A percentile compares a stretch with the other conserved stretches of the same genome.
Evolutionary conservation across 1,140 invertebrate genomes (phyloP).

Genomic region (Pseudomyrmex concolor): DNA sequence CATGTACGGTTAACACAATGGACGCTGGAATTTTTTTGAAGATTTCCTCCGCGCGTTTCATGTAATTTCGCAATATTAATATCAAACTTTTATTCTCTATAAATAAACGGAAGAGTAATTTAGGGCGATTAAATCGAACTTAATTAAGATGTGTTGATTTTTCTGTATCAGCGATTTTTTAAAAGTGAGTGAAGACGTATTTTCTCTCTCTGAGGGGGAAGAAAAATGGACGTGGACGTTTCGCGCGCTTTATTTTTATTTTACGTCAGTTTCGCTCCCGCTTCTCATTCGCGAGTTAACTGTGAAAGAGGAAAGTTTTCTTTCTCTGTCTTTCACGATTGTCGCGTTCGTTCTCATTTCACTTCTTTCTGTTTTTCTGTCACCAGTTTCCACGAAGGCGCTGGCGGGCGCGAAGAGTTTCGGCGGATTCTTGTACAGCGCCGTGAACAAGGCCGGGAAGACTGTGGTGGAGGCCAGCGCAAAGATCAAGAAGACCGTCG

Average conservation of each 20-base stretch:
- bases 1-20: not conserved
- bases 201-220: not conserved
- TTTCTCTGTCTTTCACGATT: not conserved
- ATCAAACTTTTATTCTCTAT: not conserved
- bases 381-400: slow-evolving; percentile 94
- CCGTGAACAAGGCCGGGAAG: slow-evolving; percentile 95
- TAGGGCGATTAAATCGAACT: not conserved
- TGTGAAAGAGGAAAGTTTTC: not conserved
- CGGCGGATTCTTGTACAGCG: slow-evolving; percentile 95
- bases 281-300: slow-evolving; percentile 12
- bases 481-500: slow-evolving; percentile 97
- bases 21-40: not conserved
- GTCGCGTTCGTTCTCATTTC: slow-evolving; percentile 44
- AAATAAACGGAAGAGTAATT: not conserved
- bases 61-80: not conserved
- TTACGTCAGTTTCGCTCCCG: too few species aligned
- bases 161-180: not conserved
- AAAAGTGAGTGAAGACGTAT: not conserved
- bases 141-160: not conserved
- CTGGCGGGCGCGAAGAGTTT: slow-evolving; percentile 95
- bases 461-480: slow-evolving; percentile 91
- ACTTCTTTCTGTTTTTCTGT: slow-evolving; percentile 31
- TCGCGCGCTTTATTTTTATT: not conserved
- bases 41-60: not conserved
- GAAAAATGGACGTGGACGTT: not conserved